These are phyloP conservation scores for Polypedilum pembai DNA, from an alignment of 1,140 invertebrate species.

Conservation along the genomic window DNA sequence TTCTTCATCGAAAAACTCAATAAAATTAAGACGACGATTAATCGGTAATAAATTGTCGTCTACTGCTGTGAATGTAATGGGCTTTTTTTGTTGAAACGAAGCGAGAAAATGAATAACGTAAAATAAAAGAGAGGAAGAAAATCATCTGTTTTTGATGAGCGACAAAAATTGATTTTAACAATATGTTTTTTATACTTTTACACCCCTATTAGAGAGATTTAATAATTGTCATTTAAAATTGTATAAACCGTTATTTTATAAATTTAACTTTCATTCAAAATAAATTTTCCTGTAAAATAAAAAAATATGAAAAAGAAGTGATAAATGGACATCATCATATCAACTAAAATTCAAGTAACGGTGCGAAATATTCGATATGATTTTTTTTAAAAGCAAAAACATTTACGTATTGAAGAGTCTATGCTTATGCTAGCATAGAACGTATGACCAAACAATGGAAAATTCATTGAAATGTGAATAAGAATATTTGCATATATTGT, in stretches of 20 bases:
- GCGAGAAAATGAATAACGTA: background rate
- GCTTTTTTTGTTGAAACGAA: background rate
- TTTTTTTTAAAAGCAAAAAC: too few relatives aligned
- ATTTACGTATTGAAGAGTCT: too few relatives aligned
- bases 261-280: too few relatives aligned
- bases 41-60: constrained; percentile 17
- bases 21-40: constrained; percentile 18
- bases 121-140: background rate
- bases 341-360: background rate
- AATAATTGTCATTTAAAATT: too few relatives aligned
- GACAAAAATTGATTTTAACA: constrained; percentile 18
- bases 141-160: constrained; percentile 17
- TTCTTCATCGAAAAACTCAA: background rate
- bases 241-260: too few relatives aligned
- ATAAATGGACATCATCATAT: background rate
- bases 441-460: background rate
- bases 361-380: too few relatives aligned
- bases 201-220: too few relatives aligned
- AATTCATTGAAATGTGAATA: constrained; percentile 26
- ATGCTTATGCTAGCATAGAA: too few relatives aligned
- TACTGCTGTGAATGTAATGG: constrained; percentile 11
- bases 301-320: background rate
- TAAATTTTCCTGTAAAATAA: too few relatives aligned
- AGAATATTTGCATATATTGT: constrained; percentile 15
- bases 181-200: background rate